Evolutionary conservation across 2,888 invertebrate genomes (phyloP), one percentile per base, ranked within the genome.

Genomic region (Parapristionchus giblindavisi): DNA sequence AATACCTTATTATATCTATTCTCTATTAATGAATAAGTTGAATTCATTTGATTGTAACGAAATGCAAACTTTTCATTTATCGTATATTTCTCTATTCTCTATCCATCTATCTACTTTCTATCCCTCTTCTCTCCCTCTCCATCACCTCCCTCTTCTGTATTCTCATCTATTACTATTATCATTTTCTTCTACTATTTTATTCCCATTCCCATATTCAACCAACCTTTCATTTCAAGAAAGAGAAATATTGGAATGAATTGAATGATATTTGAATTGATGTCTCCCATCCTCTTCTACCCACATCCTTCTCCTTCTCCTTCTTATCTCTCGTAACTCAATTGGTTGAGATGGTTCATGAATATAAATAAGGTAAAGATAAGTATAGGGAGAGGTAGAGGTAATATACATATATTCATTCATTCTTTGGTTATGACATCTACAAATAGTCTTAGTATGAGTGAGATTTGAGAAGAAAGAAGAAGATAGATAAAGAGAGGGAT

Each of bases 101-200:
- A 11, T 48, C 48, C 48, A 14, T 60, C 40, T 27, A 40, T 77
- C 65, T 77, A 54, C 75, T 72, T 27, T 43, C 72, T 74, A 60
- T 66, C 72, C 48, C 14, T 66, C 54, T 63, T 66, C 34, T 14
- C 17, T 54, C 43, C 48, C 48, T 40, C 40, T 65, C 74, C 32
- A 40, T 63, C 34, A 48, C 32, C 61, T 21, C 21, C 38, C 38
- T 32, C 27, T 38, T 61, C 17, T 48, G 17, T 56, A 21, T 48
- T 21, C 21, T 54, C 48, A 32, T 38, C 56, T 29, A 36, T 71
- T 34, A 38, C 34, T 51, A 27, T 56, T 38, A n/a, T 38, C 38
- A 36, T 71, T 29, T 40, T 32, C 48, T 36, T 17, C 68, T 5
- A 71, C 56, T 71, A 54, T n/a, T 36, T 71, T 27, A 61, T 61